Conservation (phyloP, 2,888 invertebrate species). For the Sarcophaga rosellei region DNA sequence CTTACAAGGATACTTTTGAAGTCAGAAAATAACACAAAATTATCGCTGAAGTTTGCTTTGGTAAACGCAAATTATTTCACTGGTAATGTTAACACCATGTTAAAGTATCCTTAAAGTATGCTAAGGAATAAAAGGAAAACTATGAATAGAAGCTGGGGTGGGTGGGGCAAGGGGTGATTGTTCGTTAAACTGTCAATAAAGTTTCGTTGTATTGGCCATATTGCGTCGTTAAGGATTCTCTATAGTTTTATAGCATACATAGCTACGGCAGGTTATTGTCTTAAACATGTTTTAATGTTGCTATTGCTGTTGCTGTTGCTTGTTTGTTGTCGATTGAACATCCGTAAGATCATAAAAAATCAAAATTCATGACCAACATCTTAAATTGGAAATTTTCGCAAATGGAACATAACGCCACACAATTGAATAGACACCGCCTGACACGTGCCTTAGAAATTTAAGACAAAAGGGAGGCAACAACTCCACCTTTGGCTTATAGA, state of each 20-base stretch:
- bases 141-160: background rate
- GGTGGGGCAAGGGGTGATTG: background rate
- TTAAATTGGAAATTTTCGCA: constrained; percentile 5
- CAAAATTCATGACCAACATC: constrained; percentile 53
- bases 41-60: background rate
- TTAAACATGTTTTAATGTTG: background rate
- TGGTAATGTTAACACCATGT: constrained; percentile 11
- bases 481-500: background rate
- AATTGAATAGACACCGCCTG: constrained; percentile 24
- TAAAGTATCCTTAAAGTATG: constrained; percentile 5
- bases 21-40: background rate
- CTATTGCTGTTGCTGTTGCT: background rate
- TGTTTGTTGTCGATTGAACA: background rate
- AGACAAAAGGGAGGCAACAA: background rate
- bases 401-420: background rate
- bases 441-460: constrained; percentile 14
- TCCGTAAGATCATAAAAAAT: constrained; percentile 16
- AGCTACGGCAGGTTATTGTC: constrained; percentile 11
- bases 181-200: constrained; percentile 60
- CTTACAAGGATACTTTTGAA: constrained; percentile 8
- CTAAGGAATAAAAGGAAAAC: background rate
- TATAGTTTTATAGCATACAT: background rate
- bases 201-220: constrained; percentile 48
- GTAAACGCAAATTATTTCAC: constrained; percentile 3
- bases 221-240: constrained; percentile 14